Evolutionary conservation across 2,113 vertebrate genomes (phyloP).

Genomic region (Eublepharis macularius): DNA sequence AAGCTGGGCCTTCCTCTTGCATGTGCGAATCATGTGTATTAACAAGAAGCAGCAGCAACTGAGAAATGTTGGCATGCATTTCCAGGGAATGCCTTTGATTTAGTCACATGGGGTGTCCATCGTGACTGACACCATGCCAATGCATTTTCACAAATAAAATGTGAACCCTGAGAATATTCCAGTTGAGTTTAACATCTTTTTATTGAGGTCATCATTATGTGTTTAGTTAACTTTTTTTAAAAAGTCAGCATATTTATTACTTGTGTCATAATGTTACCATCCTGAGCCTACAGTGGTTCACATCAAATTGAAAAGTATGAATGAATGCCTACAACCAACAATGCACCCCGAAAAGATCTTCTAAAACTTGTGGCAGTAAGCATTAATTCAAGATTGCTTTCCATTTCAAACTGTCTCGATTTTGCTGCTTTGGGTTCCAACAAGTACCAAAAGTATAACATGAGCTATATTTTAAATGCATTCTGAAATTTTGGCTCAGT

Average conservation of each 20-base stretch:
- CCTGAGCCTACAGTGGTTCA: background rate
- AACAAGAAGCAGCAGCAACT: background rate
- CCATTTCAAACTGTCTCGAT: background rate
- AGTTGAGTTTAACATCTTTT: background rate
- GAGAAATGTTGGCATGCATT: background rate
- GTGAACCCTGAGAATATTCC: background rate
- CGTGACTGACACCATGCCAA: background rate
- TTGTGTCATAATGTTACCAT: background rate
- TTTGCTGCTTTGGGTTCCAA: background rate
- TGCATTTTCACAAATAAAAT: background rate
- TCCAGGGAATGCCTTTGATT: too few relatives aligned
- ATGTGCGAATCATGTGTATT: background rate
- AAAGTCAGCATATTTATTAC: background rate
- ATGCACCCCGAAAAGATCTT: background rate
- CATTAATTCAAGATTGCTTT: background rate
- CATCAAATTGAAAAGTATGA: background rate
- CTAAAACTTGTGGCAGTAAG: background rate
- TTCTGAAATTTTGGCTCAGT: background rate
- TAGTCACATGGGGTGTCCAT: background rate
- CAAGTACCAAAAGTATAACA: background rate
- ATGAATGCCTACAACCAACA: background rate
- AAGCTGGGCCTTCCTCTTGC: too few relatives aligned
- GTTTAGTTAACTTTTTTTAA: background rate
- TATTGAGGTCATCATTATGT: background rate
- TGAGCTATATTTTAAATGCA: background rate